These are phyloP conservation scores for Minunthozetes semirufus DNA, from an alignment of 2,888 invertebrate species.

Conservation along the genomic window DNA sequence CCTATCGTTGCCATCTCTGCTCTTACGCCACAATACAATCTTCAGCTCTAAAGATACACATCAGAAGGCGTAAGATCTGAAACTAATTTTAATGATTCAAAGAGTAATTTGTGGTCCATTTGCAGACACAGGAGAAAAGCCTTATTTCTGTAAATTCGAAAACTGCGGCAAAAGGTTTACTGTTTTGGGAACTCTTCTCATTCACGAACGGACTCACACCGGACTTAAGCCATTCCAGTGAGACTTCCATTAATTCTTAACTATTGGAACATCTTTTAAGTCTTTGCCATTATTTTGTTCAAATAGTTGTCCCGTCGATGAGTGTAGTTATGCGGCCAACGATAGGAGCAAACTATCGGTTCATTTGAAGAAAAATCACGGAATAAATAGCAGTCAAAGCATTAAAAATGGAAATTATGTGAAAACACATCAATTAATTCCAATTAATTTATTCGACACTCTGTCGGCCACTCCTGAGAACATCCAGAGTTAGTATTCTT, in stretches of 20 bases:
- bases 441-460: neutral
- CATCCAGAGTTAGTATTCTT: neutral
- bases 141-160: constrained; percentile 24
- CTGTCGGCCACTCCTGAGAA: neutral
- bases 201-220: constrained; percentile 35
- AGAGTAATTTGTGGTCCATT: neutral
- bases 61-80: constrained; percentile 13
- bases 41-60: constrained; percentile 31
- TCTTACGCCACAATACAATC: constrained; percentile 31
- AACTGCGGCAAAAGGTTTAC: constrained; percentile 33
- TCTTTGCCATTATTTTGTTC: neutral
- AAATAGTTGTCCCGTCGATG: neutral
- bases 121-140: constrained; percentile 28
- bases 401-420: neutral
- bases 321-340: constrained; percentile 20
- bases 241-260: neutral
- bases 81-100: neutral
- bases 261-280: neutral
- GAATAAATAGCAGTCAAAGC: neutral
- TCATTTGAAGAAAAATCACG: constrained; percentile 28
- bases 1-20: constrained; percentile 28
- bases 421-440: neutral
- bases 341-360: constrained; percentile 28
- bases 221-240: constrained; percentile 32
- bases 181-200: constrained; percentile 25